Base-by-base conservation (phyloP, 2,888 invertebrate genomes). In the Resseliella maxima region DNA sequence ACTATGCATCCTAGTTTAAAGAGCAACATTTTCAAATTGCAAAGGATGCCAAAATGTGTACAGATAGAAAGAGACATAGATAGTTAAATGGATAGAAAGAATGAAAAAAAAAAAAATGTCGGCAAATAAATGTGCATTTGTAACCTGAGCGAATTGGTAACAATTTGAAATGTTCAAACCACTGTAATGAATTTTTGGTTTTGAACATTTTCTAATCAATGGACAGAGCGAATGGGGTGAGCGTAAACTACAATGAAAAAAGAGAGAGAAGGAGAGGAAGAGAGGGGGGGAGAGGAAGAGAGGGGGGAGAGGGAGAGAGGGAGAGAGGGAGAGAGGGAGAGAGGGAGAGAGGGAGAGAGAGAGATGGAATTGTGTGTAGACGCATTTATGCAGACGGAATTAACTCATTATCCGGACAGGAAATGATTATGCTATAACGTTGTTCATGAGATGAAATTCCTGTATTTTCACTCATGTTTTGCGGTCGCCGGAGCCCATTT, bases 101-200 rank as follows among this genome's bases (percentile, higher is more conserved):
- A 83, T 0, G 6, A 83, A n/a, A 38, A 15, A 83, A 38, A 83
- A 83, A 83, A 38, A 38, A 38, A 83, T 24, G 38, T 38, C 8
- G 12, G 27, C 35, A 81, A 35, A 83, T 38, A 83, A 83, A 83
- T 83, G 83, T n/a, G 38, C 83, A 36, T 83, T 83, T 83, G 36
- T 38, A 83, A 83, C 38, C n/a, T n/a, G 83, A 83, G n/a, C 83
- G 83, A 36, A 72, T 83, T 83, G 38, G n/a, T 83, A 24, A 38
- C 83, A 83, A 83, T 83, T 83, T 83, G 83, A 83, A 83, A 83
- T 83, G 83, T 83, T 18, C 36, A 85, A 85, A 85, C 85, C 85
- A 27, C 85, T 46, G 85, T 85, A 85, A 85, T 85, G 85, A 46
- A 85, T 85, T 85, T 85, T 85, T 46, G 85, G 83, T 83, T 83